Conservation (phyloP, 2,888 invertebrate genomes). For the Epirrhoe alternata region DNA sequence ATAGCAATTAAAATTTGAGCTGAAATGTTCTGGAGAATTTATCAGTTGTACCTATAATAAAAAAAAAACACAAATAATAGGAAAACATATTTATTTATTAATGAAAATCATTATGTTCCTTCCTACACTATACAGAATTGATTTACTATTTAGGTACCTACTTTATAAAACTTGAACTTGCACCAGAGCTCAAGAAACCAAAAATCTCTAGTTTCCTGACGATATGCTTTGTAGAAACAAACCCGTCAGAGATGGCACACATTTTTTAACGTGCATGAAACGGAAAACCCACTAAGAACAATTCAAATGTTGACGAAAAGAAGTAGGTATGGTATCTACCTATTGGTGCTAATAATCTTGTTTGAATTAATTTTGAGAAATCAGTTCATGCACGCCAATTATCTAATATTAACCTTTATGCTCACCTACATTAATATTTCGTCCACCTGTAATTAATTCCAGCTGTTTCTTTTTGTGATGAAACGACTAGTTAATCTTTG, state of each 20-base stretch:
- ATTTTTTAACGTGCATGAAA: background rate
- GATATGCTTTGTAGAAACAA: background rate
- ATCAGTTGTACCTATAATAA: background rate
- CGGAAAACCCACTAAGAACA: background rate
- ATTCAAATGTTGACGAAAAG: no score
- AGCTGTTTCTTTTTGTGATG: background rate
- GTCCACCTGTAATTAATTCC: background rate
- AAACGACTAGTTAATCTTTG: slow-evolving; percentile 15
- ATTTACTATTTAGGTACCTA: slow-evolving; percentile 13
- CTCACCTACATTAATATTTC: background rate
- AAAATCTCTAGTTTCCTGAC: background rate
- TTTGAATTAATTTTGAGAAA: background rate
- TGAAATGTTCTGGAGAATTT: no score
- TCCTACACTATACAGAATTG: slow-evolving; percentile 9
- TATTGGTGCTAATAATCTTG: background rate
- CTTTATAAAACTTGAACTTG: slow-evolving; percentile 23
- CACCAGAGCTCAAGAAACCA: slow-evolving; percentile 6
- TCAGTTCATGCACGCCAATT: slow-evolving; percentile 4
- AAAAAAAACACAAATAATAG: background rate
- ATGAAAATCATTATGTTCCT: slow-evolving; percentile 7
- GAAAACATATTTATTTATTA: slow-evolving; percentile 23
- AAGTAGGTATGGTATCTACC: no score
- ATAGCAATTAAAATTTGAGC: no score
- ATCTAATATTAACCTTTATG: no score
- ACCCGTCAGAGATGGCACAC: background rate